Evolutionary conservation across 2,888 invertebrate genomes (phyloP).

Genomic region (Gibbula magus): DNA sequence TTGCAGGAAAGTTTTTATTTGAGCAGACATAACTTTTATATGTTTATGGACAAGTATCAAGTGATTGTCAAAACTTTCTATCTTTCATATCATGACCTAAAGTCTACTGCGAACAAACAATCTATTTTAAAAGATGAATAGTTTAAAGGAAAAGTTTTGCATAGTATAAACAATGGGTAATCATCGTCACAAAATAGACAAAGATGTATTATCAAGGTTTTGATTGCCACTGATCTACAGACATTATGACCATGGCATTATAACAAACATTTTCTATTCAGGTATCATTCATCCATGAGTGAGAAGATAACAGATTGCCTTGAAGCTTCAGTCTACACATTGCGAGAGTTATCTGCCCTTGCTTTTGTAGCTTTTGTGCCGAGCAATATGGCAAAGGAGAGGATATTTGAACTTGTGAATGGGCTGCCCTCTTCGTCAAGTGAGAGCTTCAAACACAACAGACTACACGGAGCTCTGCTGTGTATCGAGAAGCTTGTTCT

Average conservation of each 20-base stretch:
- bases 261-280: constrained; percentile 32
- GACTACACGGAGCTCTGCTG: constrained; percentile 54
- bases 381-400: constrained; percentile 37
- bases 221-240: no score
- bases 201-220: no score
- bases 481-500: constrained; percentile 49
- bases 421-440: neutral
- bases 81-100: no score
- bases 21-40: no score
- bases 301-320: constrained; percentile 38
- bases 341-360: constrained; percentile 65
- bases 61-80: neutral
- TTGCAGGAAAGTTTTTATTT: neutral
- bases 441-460: constrained; percentile 35
- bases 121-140: no score
- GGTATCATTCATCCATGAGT: constrained; percentile 38
- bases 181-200: no score
- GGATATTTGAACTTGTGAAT: constrained; percentile 37
- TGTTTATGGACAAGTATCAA: no score
- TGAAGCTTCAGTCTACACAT: constrained; percentile 61
- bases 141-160: neutral
- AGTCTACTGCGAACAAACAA: no score
- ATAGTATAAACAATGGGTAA: neutral
- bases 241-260: no score
- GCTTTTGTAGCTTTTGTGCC: constrained; percentile 61